Percentiles rank a stretch among this genome's conserved stretches.
Conservation (phyloP, 2,888 invertebrate species). For the Platycnemis pennipes region DNA sequence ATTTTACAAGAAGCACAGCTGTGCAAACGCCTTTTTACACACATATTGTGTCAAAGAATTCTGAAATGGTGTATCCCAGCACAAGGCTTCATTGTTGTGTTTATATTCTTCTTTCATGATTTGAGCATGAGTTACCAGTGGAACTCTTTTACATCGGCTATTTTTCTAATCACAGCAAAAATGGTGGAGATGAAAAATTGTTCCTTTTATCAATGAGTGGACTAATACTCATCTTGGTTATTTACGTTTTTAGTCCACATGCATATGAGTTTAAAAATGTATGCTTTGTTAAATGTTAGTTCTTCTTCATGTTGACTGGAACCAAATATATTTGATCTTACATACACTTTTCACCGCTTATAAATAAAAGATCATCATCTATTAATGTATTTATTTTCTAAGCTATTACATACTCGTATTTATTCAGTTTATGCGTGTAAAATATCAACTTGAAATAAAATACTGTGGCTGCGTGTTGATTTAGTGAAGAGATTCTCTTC, state of each 20-base stretch:
- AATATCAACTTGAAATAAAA: background rate
- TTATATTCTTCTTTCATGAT: background rate
- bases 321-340: background rate
- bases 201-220: constrained; percentile 38
- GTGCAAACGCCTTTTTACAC: background rate
- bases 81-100: background rate
- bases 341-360: constrained; percentile 13
- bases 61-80: background rate
- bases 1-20: background rate
- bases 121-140: background rate
- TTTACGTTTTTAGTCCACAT: background rate
- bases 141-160: constrained; percentile 43
- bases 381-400: background rate
- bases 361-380: background rate
- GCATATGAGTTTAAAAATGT: background rate
- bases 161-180: background rate
- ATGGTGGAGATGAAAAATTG: constrained; percentile 8
- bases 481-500: no score
- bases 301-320: background rate
- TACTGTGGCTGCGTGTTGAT: no score
- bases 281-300: background rate
- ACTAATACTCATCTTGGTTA: background rate
- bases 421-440: background rate
- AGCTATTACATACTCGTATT: background rate
- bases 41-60: background rate